A percentile compares a stretch with the other conserved stretches of the same genome.
phyloP scores from a whole-genome alignment of 2,113 vertebrate genomes.

The Tyto alba region DNA sequence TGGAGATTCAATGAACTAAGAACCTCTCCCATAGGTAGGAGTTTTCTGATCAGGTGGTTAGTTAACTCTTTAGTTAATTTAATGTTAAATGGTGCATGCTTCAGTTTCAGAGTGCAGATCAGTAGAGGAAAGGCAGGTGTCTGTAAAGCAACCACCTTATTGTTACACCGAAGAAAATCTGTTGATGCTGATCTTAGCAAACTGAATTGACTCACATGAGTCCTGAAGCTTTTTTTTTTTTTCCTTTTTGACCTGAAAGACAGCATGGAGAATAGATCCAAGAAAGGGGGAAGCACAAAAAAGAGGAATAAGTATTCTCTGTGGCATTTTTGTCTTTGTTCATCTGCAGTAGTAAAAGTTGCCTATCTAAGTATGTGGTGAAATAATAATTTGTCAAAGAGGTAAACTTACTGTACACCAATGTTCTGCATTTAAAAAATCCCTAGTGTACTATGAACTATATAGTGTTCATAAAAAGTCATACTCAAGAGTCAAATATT shows the following conservation, averaged over 20 bases:
- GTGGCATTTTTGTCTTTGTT: conserved; percentile 49
- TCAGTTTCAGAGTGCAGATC: background rate
- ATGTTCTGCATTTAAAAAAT: conserved; percentile 68
- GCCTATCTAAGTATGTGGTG: conserved; percentile 48
- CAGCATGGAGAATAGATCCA: background rate
- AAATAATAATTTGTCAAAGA: conserved; percentile 72
- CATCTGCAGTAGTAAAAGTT: conserved; percentile 58
- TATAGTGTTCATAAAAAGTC: conserved; percentile 62
- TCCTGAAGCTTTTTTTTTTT: background rate
- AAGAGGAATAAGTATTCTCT: background rate
- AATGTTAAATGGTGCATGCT: background rate
- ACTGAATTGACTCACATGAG: background rate
- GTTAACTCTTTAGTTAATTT: background rate
- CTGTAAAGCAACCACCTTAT: background rate
- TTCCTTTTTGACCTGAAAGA: background rate
- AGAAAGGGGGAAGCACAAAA: background rate
- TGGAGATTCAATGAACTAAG: background rate
- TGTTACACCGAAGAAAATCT: background rate
- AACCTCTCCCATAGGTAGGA: background rate
- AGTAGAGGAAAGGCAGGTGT: background rate
- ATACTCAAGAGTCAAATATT: conserved; percentile 58
- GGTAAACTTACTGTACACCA: conserved; percentile 62
- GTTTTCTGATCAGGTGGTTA: background rate
- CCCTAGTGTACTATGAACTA: conserved; percentile 56
- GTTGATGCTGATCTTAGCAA: background rate